Conservation (phyloP, 2,888 invertebrate species). For the Drosophila austrosaltans region DNA sequence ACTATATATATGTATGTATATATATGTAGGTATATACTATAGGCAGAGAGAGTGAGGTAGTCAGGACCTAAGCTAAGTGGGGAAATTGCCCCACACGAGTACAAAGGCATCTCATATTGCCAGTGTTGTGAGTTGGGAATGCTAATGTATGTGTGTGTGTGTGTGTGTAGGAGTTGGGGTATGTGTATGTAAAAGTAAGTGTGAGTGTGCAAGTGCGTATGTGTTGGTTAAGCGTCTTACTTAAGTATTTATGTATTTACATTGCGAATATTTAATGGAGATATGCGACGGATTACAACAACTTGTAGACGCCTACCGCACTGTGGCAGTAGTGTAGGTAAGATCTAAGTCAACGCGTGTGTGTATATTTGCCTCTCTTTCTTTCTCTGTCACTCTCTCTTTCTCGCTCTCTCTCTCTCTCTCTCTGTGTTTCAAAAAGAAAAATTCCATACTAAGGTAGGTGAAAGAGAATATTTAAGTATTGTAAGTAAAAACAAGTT, state of each 20-base stretch:
- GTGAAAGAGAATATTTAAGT: conserved; percentile 72
- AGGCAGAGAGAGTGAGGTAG: conserved; percentile 23
- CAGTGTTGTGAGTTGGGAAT: background rate
- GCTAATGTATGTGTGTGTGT: background rate
- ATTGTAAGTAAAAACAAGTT: conserved; percentile 46
- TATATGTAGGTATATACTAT: no score
- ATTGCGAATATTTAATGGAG: conserved; percentile 77
- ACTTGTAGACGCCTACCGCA: conserved; percentile 34
- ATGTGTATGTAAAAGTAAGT: conserved; percentile 26
- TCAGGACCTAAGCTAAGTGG: conserved; percentile 61
- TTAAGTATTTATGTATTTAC: conserved; percentile 77
- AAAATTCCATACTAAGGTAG: conserved; percentile 57
- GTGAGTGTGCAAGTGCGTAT: conserved; percentile 25
- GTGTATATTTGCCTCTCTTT: conserved; percentile 26
- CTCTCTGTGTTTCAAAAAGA: conserved; percentile 32
- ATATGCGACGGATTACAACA: conserved; percentile 74
- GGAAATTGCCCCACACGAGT: conserved; percentile 52
- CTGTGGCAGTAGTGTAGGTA: conserved; percentile 7
- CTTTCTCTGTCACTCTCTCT: conserved; percentile 2
- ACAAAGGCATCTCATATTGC: conserved; percentile 9
- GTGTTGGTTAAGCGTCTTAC: conserved; percentile 72
- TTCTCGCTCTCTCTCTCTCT: conserved; percentile 14
- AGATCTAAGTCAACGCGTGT: background rate
- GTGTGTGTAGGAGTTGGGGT: background rate
- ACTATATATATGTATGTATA: background rate